phyloP scores from a whole-genome alignment of 2,113 vertebrate species.

The Mesitornis unicolor region DNA sequence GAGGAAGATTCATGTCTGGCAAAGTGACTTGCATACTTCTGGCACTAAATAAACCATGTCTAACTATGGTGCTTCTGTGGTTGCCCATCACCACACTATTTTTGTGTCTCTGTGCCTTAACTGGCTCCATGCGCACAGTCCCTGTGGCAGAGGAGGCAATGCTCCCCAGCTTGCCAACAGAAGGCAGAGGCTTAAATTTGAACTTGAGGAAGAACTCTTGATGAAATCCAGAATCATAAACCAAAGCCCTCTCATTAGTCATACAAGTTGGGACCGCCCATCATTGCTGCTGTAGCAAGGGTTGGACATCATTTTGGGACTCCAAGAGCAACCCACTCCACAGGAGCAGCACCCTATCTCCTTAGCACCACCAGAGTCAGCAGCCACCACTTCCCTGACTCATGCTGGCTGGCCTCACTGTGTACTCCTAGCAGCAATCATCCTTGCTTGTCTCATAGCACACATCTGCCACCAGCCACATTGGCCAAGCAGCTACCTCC shows the following conservation, averaged over 20 bases:
- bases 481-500: background rate
- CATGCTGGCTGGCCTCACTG: rapidly evolving
- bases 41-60: conserved; percentile 23
- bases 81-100: background rate
- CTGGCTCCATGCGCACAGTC: rapidly evolving
- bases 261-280: background rate
- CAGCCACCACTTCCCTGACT: background rate
- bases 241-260: background rate
- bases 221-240: conserved; percentile 38
- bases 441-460: background rate
- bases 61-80: conserved; percentile 43
- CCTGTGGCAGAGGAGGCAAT: background rate
- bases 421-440: background rate
- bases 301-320: background rate
- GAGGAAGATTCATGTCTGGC: conserved; percentile 29
- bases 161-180: background rate
- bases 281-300: background rate
- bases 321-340: background rate
- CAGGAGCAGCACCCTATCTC: background rate
- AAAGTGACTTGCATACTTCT: conserved; percentile 28
- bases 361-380: background rate
- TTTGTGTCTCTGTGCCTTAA: conserved; percentile 1
- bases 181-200: conserved; percentile 5
- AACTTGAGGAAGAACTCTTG: background rate
- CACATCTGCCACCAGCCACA: rapidly evolving